Evolutionary conservation across 1,140 invertebrate species (phyloP).

Genomic region (Drosophila kohkoa): DNA sequence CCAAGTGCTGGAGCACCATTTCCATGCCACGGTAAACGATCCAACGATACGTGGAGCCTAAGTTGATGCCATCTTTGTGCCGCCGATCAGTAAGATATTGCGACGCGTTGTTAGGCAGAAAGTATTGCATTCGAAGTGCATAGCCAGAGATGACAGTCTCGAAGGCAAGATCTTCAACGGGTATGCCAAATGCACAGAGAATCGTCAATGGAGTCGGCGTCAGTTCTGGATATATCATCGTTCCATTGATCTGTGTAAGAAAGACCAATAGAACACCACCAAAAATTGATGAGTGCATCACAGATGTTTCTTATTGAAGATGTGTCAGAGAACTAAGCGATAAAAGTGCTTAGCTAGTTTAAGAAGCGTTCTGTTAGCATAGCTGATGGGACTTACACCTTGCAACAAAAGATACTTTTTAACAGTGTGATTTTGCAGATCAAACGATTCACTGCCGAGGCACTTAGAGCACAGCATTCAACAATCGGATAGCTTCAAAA

Average conservation of each 20-base stretch:
- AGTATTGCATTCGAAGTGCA: slow-evolving; percentile 79
- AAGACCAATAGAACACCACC: neutral
- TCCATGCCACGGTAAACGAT: slow-evolving; percentile 73
- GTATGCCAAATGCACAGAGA: slow-evolving; percentile 78
- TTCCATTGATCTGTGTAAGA: slow-evolving; percentile 40
- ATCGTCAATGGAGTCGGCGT: slow-evolving; percentile 76
- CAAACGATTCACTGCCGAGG: neutral
- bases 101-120: slow-evolving; percentile 69
- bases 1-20: slow-evolving; percentile 85
- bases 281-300: neutral
- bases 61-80: slow-evolving; percentile 2
- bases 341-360: neutral
- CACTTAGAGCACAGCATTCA: too few relatives aligned
- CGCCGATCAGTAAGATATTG: slow-evolving; percentile 53
- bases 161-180: slow-evolving; percentile 64
- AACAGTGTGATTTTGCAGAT: neutral
- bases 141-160: slow-evolving; percentile 79
- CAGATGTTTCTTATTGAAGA: slow-evolving; percentile 22
- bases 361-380: slow-evolving; percentile 8
- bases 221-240: slow-evolving; percentile 70
- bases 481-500: too few relatives aligned
- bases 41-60: slow-evolving; percentile 67
- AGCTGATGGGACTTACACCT: slow-evolving; percentile 14
- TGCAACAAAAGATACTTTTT: neutral
- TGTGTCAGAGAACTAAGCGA: slow-evolving; percentile 37